Evolutionary conservation across 2,113 vertebrate species (phyloP).

Genomic region (Alosa alosa): DNA sequence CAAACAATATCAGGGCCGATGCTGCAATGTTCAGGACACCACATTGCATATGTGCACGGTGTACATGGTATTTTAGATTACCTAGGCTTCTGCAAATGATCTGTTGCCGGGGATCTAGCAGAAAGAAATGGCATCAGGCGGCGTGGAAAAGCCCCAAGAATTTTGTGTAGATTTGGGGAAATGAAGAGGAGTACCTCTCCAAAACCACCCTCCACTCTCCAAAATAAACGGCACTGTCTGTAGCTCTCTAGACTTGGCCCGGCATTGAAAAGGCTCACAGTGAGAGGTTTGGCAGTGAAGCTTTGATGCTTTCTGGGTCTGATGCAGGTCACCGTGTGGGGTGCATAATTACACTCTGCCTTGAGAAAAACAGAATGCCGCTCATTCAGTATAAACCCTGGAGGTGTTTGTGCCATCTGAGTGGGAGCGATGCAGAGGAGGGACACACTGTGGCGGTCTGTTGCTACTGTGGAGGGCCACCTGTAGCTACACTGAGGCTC

Average conservation of each 20-base stretch:
- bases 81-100: neutral
- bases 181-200: neutral
- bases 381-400: neutral
- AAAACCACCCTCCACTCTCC: slow-evolving; percentile 20
- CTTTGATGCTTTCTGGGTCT: neutral
- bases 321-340: slow-evolving; percentile 4
- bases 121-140: neutral
- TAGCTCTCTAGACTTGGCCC: slow-evolving; percentile 9
- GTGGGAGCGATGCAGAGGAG: neutral
- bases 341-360: neutral
- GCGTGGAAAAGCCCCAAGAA: slow-evolving; percentile 15
- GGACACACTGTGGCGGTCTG: neutral
- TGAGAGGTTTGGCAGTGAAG: slow-evolving; percentile 5
- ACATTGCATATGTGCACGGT: neutral
- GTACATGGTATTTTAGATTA: neutral
- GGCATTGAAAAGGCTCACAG: neutral
- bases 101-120: neutral
- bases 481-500: neutral
- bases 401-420: neutral
- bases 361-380: neutral
- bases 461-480: neutral
- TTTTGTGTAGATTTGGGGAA: neutral
- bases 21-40: neutral
- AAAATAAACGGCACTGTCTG: slow-evolving; percentile 46
- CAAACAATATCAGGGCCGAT: neutral